Conservation (phyloP, 2,797 vertebrate species). For the Scomberomorus guttatus region DNA sequence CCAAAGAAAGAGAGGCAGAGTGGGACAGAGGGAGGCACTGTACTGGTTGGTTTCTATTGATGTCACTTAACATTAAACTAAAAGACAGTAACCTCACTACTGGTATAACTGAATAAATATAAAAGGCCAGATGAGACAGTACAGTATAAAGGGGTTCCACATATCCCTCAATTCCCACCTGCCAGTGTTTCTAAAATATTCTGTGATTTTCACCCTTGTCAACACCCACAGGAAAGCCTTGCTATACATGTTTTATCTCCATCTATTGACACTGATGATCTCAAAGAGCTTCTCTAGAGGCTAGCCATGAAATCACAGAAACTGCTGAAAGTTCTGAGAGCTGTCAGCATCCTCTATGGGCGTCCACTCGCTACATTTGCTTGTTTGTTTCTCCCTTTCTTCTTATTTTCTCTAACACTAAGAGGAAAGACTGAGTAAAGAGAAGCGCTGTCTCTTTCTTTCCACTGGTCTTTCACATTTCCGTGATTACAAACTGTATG, state of each 20-base stretch:
- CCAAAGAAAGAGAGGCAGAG: constrained; percentile 1
- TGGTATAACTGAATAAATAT: constrained; percentile 29
- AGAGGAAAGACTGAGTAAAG: constrained; percentile 1
- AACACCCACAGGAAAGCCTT: constrained; percentile 53
- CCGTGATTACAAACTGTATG: constrained; percentile 1
- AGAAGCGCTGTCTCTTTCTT: background rate
- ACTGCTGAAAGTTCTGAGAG: constrained; percentile 62
- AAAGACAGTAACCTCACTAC: constrained; percentile 38
- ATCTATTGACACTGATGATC: constrained; percentile 76
- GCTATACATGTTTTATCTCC: constrained; percentile 71
- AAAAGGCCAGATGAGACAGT: constrained; percentile 57
- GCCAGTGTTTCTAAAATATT: constrained; percentile 42
- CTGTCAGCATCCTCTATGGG: constrained; percentile 55
- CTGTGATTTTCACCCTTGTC: constrained; percentile 44
- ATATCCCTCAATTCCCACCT: constrained; percentile 57
- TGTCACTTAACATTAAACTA: constrained; percentile 17
- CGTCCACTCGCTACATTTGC: constrained; percentile 50
- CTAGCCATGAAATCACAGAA: constrained; percentile 63
- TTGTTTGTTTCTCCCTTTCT: constrained; percentile 34
- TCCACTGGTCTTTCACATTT: background rate
- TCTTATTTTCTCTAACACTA: constrained; percentile 10
- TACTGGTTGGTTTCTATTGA: constrained; percentile 13
- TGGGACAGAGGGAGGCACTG: background rate
- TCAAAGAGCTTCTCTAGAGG: constrained; percentile 73
- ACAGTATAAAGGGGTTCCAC: constrained; percentile 47